Evolutionary conservation across 92 coral and sea anemone species (phyloP), one percentile per base, ranked within the genome.

Genomic region (Siderastrea radians): DNA sequence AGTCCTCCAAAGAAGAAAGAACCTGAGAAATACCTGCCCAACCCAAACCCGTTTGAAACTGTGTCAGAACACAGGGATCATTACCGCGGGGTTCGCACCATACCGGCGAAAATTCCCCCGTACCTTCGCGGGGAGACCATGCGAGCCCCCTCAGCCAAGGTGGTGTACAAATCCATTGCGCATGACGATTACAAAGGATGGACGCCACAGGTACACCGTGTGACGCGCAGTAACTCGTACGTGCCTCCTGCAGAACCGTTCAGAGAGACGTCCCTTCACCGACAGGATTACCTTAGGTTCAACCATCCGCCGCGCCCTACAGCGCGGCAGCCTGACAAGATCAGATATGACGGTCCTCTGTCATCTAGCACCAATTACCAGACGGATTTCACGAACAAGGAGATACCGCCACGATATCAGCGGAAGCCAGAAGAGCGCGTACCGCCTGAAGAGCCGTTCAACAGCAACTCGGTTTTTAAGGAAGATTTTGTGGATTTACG

Each of bases 261-360:
- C 49, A 88, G 89, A 26, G 98, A 91, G 0, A 97, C 99, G 0
- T 94, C 98, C n/a, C 89, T 97, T 53, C 99, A 97, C 57, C 78
- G 94, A 58, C 99, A 97, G 92, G 99, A 97, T 55, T 97, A 78
- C 82, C 87, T 61, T 44, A 74, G 98, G 79, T 97, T 97, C 64
- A 91, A 95, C 79, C 98, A 97, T 85, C 96, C 95, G 14, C 99
- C 99, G 13, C 94, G 96, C 38, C 98, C 99, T 6, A 95, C 95
- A 49, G 99, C 89, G 12, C 78, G 98, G 38, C 99, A 97, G 70
- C 99, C 99, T 2, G 99, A 97, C 82, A 95, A 97, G 84, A 87
- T 97, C 72, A 86, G 66, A 66, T 77, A 92, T 63, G 92, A 86
- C 2, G 98, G 98, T 8, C 83, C 94, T 1, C 60, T 94, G 9